A percentile compares a stretch with the other conserved stretches of the same genome.
These are phyloP conservation scores for Trichomalopsis sarcophagae DNA, from an alignment of 1,140 invertebrate species.

Conservation along the genomic window DNA sequence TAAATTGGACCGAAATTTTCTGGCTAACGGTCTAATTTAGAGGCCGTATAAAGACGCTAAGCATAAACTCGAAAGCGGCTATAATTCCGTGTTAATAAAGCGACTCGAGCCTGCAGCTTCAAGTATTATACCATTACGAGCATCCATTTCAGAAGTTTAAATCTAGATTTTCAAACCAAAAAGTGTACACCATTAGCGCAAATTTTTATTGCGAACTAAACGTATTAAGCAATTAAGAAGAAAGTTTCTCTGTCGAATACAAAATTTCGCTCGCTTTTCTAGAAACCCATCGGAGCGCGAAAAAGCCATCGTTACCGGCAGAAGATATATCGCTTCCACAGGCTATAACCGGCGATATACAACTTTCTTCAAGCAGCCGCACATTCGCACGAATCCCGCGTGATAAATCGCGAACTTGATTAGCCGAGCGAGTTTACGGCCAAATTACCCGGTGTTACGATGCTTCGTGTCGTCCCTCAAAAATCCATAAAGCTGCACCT, in stretches of 20 bases:
- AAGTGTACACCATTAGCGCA: neutral
- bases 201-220: neutral
- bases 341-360: neutral
- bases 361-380: neutral
- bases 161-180: neutral
- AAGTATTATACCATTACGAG: neutral
- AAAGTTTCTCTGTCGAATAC: neutral
- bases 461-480: neutral
- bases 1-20: neutral
- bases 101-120: neutral
- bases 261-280: neutral
- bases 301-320: neutral
- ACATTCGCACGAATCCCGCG: neutral
- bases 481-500: neutral
- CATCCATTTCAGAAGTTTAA: neutral
- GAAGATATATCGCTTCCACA: neutral
- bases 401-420: slow-evolving; percentile 24
- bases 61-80: neutral
- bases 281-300: neutral
- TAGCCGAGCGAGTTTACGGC: neutral
- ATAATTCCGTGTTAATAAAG: neutral
- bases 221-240: neutral
- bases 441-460: neutral
- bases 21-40: neutral
- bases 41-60: neutral